Base-by-base conservation (phyloP, 1,140 invertebrate species). In the Latrodectus geometricus region DNA sequence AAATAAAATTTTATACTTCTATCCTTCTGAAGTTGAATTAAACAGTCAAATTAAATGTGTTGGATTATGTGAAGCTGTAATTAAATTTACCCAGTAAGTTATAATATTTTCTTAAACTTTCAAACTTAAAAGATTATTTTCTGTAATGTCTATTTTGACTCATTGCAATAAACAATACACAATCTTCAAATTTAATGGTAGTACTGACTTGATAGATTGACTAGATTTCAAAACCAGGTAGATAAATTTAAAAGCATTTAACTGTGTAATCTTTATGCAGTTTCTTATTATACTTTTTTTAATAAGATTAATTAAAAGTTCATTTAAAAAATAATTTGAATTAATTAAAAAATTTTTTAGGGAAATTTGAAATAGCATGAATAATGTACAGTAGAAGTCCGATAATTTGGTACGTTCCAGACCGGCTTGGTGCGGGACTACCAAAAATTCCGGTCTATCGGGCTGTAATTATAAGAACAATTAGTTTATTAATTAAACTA, bases 51-150 rank as follows among this genome's bases (percentile, higher is more conserved):
- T 98, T 88, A 96, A 95, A 92, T 95, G 96, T 92, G 94, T 98
- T 89, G 97, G 97, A 8, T 92, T 98, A 8, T 96, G 95, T 91
- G 96, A 98, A 93, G 97, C 96, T 52, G 95, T 98, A 82, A 95
- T 97, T 70, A 95, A 96, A 91, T 98, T 98, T 93, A 95, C 96
- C 89, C 93, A 95, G 97, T 98, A 94, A 93, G 94, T 90, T n/a
- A 70, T 80, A 68, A 65, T 68, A 65, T 35, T 76, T 20, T 21
- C 4, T 9, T 11, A 50, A 9, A 5, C 48, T 77, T 79, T 81
- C 52, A 17, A 80, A 48, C 66, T 48, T 14, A 65, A 52, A 79
- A 35, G 21, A 73, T 65, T 75, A 21, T 56, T 9, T n/a, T n/a
- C 17, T n/a, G 8, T 54, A 75, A 17, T 56, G 2, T 76, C 17